Conservation (phyloP, 2,888 invertebrate species). For the Latrodectus elegans region DNA sequence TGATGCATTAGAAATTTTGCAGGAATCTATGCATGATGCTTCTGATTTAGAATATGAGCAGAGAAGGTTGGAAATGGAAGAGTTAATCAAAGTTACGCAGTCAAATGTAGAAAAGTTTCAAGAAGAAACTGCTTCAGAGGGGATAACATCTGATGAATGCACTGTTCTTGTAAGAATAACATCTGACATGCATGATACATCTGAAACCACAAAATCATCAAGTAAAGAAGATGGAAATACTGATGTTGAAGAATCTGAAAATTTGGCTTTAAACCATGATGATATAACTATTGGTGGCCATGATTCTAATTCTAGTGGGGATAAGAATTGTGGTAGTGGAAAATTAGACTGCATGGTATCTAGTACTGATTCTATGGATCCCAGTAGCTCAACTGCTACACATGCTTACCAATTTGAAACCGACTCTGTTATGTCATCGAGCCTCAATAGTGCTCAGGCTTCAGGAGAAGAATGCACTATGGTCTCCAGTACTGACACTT, state of each 20-base stretch:
- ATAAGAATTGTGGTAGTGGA: slow-evolving; percentile 70
- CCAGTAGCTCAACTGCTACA: slow-evolving; percentile 86
- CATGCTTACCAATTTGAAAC: slow-evolving; percentile 89
- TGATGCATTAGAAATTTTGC: slow-evolving; percentile 73
- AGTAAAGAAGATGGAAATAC: slow-evolving; percentile 76
- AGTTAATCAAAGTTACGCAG: slow-evolving; percentile 82
- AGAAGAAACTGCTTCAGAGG: slow-evolving; percentile 60
- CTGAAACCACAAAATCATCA: slow-evolving; percentile 67
- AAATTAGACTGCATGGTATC: slow-evolving; percentile 77
- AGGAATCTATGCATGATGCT: slow-evolving; percentile 52
- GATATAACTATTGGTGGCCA: slow-evolving; percentile 49
- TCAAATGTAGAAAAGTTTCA: slow-evolving; percentile 81
- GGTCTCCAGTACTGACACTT: slow-evolving; percentile 84
- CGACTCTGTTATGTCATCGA: slow-evolving; percentile 89
- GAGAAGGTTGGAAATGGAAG: slow-evolving; percentile 82
- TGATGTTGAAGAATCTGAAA: slow-evolving; percentile 61
- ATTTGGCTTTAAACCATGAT: slow-evolving; percentile 28
- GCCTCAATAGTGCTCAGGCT: slow-evolving; percentile 82
- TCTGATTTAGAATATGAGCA: slow-evolving; percentile 81
- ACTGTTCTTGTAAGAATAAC: slow-evolving; percentile 48
- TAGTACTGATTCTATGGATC: slow-evolving; percentile 84
- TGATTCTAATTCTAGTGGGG: slow-evolving; percentile 65
- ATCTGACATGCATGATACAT: slow-evolving; percentile 45
- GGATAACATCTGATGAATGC: slow-evolving; percentile 58
- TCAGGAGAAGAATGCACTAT: slow-evolving; percentile 83